phyloP scores from a whole-genome alignment of 2,113 vertebrate species.

The Calonectris borealis region DNA sequence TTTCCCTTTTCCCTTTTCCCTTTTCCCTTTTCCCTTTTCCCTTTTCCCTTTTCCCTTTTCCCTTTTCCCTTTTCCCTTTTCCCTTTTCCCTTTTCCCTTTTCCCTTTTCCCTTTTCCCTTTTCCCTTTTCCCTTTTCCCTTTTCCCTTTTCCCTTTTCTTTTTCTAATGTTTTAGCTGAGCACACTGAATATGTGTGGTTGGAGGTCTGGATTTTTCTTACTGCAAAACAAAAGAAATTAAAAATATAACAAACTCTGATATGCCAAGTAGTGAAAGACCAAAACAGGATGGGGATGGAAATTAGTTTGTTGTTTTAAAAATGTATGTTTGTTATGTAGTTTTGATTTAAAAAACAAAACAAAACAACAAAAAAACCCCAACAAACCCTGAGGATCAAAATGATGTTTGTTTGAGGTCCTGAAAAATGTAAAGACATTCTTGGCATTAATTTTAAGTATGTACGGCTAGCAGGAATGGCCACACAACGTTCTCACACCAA shows the following conservation, averaged over 20 bases:
- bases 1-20: too few relatives aligned
- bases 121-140: background rate
- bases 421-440: constrained; percentile 1
- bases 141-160: background rate
- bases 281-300: background rate
- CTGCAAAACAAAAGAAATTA: constrained; percentile 22
- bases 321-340: background rate
- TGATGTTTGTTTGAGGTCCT: background rate
- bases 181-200: background rate
- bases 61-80: too few relatives aligned
- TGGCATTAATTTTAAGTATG: background rate
- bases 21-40: too few relatives aligned
- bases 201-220: constrained; percentile 33
- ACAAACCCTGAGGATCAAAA: background rate
- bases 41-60: too few relatives aligned
- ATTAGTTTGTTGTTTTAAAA: background rate
- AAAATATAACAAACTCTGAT: background rate
- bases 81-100: background rate
- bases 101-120: background rate
- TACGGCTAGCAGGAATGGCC: background rate
- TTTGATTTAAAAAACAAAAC: background rate
- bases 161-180: background rate
- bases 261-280: background rate
- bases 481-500: background rate
- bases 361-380: background rate